Evolutionary conservation across 1,140 invertebrate species (phyloP), one percentile per base, ranked within the genome.

Genomic region (Zaprionus kolodkinae): DNA sequence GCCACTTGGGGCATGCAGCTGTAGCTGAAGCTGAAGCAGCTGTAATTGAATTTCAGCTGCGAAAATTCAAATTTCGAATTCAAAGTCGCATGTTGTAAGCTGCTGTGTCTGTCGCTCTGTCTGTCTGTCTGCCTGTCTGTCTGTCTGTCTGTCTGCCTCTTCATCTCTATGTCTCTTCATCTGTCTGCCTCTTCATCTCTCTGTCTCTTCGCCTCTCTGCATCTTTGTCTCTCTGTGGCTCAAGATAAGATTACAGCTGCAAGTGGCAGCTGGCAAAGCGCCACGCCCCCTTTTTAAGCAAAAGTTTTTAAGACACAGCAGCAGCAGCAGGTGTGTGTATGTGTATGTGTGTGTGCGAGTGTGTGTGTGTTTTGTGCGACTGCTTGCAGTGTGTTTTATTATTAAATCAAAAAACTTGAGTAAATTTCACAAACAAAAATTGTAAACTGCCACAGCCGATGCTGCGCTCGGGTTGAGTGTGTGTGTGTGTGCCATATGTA

Each of bases 341-440:
- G 43, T 15, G 13, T 45, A 3, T 40, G 13, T 40, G 38, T 40
- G 12, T 25, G 13, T 67, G 11, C 13, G 25, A 36, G n/a, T 38
- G 6, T 64, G 36, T 17, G 25, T 12, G 4, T n/a, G 17, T 7
- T 38, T 43, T 43, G 27, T 40, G 17, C 11, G 57, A 0, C 11
- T 55, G 35, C 15, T 55, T 48, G n/a, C 38, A 62, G 72, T 76
- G 67, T 64, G 77, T 83, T 88, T 83, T 81, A 81, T 87, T 87
- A 87, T 87, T 80, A 89, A 84, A 87, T 87, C 74, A 89, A 88
- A 88, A 87, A 87, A 88, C 73, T 84, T 88, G 74, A 84, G 84
- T 80, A 75, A 88, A 84, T 88, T 87, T 80, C 54, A 67, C 57
- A 76, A 76, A 76, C 69, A 76, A 76, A 76, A 72, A 76, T 72